Evolutionary conservation across 2,888 invertebrate genomes (phyloP), one percentile per base, ranked within the genome.

Genomic region (Allophyes oxyacanthae): DNA sequence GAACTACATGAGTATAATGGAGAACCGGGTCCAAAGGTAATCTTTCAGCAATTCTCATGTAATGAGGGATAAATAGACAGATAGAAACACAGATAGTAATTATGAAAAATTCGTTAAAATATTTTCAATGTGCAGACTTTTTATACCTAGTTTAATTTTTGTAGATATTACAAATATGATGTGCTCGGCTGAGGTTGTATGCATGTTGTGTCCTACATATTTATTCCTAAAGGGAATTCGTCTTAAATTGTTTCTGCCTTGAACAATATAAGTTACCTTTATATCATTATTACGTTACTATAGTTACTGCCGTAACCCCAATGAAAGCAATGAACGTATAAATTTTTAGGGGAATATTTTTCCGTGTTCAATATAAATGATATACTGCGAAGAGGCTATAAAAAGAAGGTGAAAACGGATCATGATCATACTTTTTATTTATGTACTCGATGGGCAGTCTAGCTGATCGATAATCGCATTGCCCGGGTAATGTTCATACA

Each of bases 291-390:
- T 54, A 49, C 41, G 72, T 75, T 64, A 49, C 70, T 69, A 79
- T 77, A 75, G 72, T 78, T 70, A 80, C 77, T 62, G 54, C 69
- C 75, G 69, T 79, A 77, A 79, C 72, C 75, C 72, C 75, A 74
- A 77, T 77, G 67, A 77, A 83, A 78, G 80, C 76, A 81, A 79
- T 79, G 73, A 74, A 78, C 73, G 78, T 79, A 81, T 80, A 77
- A 78, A 79, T 72, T 79, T 78, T 77, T 72, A 71, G 77, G 77
- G 68, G 72, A 77, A 78, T 72, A 79, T 79, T 75, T 75, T 73
- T 70, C 75, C 76, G 70, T 78, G 71, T 76, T 78, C 75, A 71
- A 75, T 81, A 81, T 76, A 59, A 73, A 75, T 82, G 71, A 76
- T 80, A 75, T 77, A 75, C 72, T 75, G 75, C 68, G 72, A 84